Conservation (phyloP, 1,140 invertebrate genomes). For the Camponotus vicinus region DNA sequence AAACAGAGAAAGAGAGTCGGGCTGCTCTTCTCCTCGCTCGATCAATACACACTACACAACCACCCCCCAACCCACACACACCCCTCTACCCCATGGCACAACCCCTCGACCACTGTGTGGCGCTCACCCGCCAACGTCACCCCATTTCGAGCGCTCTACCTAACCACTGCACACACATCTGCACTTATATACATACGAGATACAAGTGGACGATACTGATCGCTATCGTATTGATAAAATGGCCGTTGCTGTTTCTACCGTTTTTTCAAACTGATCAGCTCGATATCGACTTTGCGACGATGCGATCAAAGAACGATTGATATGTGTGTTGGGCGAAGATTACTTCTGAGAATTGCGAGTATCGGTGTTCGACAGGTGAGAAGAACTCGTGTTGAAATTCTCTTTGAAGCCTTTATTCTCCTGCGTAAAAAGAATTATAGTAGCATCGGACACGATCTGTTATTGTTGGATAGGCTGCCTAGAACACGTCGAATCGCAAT, state of each 20-base stretch:
- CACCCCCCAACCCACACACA: constrained; percentile 49
- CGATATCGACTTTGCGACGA: constrained; percentile 6
- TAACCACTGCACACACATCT: constrained; percentile 35
- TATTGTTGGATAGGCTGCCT: neutral
- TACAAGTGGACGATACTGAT: constrained; percentile 17
- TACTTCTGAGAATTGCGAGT: neutral
- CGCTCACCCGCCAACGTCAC: constrained; percentile 50
- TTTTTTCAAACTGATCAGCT: constrained; percentile 24
- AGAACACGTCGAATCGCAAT: constrained; percentile 52
- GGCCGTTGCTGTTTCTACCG: neutral
- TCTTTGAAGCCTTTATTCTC: neutral
- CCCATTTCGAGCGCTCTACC: constrained; percentile 68
- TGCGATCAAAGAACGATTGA: constrained; percentile 3
- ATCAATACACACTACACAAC: constrained; percentile 81
- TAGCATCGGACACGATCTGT: neutral
- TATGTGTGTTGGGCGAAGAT: neutral
- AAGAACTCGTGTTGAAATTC: neutral
- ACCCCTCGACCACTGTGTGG: constrained; percentile 69
- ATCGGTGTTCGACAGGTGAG: neutral
- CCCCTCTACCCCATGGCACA: constrained; percentile 63
- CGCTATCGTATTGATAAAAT: constrained; percentile 46
- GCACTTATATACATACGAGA: neutral
- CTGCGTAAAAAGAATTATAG: neutral
- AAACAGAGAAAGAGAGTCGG: constrained; percentile 55
- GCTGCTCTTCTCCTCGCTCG: constrained; percentile 72